Percentiles rank a stretch among this genome's conserved stretches.
Evolutionary conservation across 2,113 vertebrate species (phyloP).

Genomic region (Hippocampus zosterae): DNA sequence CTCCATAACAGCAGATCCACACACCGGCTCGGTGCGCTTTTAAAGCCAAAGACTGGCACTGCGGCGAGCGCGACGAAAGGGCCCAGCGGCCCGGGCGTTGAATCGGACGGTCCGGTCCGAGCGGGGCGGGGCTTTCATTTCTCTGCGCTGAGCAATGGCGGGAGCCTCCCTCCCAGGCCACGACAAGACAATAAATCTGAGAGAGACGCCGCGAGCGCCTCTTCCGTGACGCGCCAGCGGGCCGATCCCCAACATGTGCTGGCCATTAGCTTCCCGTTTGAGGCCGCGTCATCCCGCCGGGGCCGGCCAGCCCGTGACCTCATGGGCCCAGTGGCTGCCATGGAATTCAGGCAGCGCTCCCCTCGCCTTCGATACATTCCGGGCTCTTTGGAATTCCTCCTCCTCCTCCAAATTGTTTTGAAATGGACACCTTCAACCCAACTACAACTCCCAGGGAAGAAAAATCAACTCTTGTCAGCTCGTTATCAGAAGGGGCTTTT

Average conservation of each 20-base stretch:
- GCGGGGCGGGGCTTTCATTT: conserved; percentile 12
- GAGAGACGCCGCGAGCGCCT: conserved; percentile 54
- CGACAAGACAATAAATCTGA: conserved; percentile 68
- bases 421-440: conserved; percentile 20
- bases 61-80: conserved; percentile 34
- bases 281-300: conserved; percentile 65
- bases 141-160: conserved; percentile 24
- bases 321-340: conserved; percentile 32
- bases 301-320: conserved; percentile 42
- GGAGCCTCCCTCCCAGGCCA: conserved; percentile 42
- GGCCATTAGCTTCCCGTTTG: conserved; percentile 75
- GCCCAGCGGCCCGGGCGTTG: conserved; percentile 19
- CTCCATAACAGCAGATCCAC: not conserved
- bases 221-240: conserved; percentile 59
- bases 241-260: conserved; percentile 70
- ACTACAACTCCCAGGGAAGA: conserved; percentile 11
- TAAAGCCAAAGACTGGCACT: not conserved
- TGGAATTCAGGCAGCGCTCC: conserved; percentile 17
- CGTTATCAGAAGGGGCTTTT: conserved; percentile 22
- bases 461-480: conserved; percentile 16
- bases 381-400: conserved; percentile 19
- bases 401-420: not conserved
- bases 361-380: not conserved
- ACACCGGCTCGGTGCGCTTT: not conserved
- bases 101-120: conserved; percentile 36